These are phyloP conservation scores for Caenorhabditis sp. DNA, from an alignment of 2,888 invertebrate species.

Conservation along the genomic window DNA sequence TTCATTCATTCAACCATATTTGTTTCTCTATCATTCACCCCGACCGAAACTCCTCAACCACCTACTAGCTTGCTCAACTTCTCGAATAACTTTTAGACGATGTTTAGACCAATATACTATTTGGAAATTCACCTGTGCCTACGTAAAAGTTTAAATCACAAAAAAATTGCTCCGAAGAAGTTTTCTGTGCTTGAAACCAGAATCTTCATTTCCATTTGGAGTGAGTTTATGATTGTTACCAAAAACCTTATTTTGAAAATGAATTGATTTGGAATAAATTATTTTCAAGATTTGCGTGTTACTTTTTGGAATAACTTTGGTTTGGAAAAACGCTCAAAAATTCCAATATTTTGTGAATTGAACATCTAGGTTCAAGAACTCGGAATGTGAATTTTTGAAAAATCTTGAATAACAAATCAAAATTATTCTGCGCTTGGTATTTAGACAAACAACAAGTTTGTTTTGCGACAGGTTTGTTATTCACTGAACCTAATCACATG, in stretches of 20 bases:
- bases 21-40: not conserved
- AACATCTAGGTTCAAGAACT: too few relatives aligned
- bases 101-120: conserved; percentile 2
- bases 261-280: conserved; percentile 55
- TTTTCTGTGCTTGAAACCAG: conserved; percentile 40
- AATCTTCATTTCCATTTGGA: conserved; percentile 46
- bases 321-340: not conserved
- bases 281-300: conserved; percentile 47
- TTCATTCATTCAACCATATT: conserved; percentile 29
- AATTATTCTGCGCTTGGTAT: too few relatives aligned
- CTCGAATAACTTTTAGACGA: conserved; percentile 30
- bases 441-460: too few relatives aligned
- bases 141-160: not conserved
- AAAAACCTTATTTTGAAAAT: conserved; percentile 29
- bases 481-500: too few relatives aligned
- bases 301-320: conserved; percentile 1
- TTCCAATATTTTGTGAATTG: too few relatives aligned
- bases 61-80: conserved; percentile 51
- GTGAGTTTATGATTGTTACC: not conserved
- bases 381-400: too few relatives aligned
- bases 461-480: too few relatives aligned
- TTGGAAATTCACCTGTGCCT: conserved; percentile 15
- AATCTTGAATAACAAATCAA: too few relatives aligned
- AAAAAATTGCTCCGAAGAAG: conserved; percentile 30
- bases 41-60: not conserved